Base-by-base conservation (phyloP, 2,888 invertebrate genomes). In the Sinhomidia bicolor region DNA sequence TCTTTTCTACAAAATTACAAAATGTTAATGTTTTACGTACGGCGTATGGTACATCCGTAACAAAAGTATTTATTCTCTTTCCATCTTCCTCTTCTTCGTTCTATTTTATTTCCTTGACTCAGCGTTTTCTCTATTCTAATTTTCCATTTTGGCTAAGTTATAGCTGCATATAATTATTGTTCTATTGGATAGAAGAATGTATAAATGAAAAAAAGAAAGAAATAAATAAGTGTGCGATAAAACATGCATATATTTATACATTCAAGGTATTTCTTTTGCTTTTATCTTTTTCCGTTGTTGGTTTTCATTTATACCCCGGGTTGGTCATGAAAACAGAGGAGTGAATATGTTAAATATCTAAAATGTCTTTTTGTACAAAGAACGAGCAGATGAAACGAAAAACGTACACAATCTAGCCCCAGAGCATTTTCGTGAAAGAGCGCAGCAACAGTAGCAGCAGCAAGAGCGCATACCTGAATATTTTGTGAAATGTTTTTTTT, bases 121-220 rank as follows among this genome's bases (percentile, higher is more conserved):
- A 17, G 32, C 41, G 14, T 26, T 14, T 36, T 44, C 47, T 17
- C 23, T 74, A 74, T 44, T 74, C 20, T 74, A 74, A 74, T 74
- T 74, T 74, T 47, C 44, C 12, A n/a, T 23, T 47, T 74, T 44
- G 71, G 10, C 10, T 74, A 47, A 74, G 47, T 74, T 74, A 74
- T 74, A 74, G 71, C 47, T 26, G 23, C 71, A n/a, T 36, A 68
- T 68, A 51, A 14, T 51, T 4, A 51, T 6, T 51, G 7, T 41
- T n/a, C n/a, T 41, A 68, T 68, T 36, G 26, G 23, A 74, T 44
- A 23, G 14, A 74, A 26, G 44, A 74, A 26, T 47, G 41, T 44
- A 74, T 14, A 12, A 74, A 14, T 14, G 17, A 74, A 14, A 20
- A 47, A 74, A 44, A 23, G 36, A 44, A 74, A 14, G 9, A 41